These are phyloP conservation scores for Ophraella communa DNA, from an alignment of 2,888 invertebrate genomes.

Conservation along the genomic window DNA sequence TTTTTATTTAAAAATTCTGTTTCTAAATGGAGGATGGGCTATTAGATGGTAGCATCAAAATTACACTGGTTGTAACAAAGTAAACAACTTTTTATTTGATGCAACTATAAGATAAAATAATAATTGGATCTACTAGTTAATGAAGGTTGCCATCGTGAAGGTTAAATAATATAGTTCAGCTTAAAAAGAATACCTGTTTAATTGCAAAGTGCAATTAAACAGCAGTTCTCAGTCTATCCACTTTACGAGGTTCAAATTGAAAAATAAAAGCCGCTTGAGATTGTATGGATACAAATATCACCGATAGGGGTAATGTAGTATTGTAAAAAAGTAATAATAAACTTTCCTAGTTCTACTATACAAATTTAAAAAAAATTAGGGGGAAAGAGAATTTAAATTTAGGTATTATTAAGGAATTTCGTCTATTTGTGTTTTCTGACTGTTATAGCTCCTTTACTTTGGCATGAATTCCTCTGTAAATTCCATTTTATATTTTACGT, in stretches of 20 bases:
- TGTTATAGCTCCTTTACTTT: too few relatives aligned
- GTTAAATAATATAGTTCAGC: constrained; percentile 14
- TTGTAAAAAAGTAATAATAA: too few relatives aligned
- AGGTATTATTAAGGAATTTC: too few relatives aligned
- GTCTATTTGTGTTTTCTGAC: too few relatives aligned
- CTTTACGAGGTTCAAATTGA: constrained; percentile 8
- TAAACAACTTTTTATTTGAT: constrained; percentile 9
- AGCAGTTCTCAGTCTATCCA: constrained; percentile 1
- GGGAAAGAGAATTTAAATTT: too few relatives aligned
- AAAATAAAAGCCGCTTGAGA: constrained; percentile 8
- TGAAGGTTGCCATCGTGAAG: constrained; percentile 1
- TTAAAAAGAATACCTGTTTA: constrained; percentile 15
- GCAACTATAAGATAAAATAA: constrained; percentile 14
- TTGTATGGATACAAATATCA: not conserved
- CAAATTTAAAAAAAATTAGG: too few relatives aligned
- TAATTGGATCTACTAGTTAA: constrained; percentile 21
- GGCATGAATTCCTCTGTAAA: not conserved
- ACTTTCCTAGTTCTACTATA: too few relatives aligned
- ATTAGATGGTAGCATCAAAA: not conserved
- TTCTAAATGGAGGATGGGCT: too few relatives aligned
- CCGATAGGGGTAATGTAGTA: not conserved
- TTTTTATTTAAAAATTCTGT: too few relatives aligned
- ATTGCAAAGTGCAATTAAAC: constrained; percentile 22
- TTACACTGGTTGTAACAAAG: constrained; percentile 1
- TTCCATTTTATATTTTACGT: too few relatives aligned